Conservation (phyloP, 2,888 invertebrate species). For the Phyllotreta striolata region DNA sequence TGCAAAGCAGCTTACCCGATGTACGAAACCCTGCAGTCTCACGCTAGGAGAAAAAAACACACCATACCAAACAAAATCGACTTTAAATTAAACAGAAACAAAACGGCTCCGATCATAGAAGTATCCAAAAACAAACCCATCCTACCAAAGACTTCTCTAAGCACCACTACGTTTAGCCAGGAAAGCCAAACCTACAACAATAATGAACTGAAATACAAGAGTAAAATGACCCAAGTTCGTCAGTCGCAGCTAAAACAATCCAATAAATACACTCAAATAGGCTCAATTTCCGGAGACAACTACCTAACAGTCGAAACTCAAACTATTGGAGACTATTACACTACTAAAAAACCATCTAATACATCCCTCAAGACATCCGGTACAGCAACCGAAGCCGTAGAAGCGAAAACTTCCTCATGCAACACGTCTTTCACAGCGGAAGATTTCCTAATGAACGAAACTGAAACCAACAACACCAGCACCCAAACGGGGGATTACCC, state of each 20-base stretch:
- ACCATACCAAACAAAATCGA: slow-evolving; percentile 52
- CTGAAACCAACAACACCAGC: slow-evolving; percentile 51
- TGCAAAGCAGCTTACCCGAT: slow-evolving; percentile 55
- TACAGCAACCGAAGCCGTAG: slow-evolving; percentile 46
- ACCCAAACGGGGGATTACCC: slow-evolving; percentile 54
- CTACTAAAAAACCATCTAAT: slow-evolving; percentile 30
- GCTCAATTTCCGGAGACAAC: slow-evolving; percentile 29
- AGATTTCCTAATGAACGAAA: slow-evolving; percentile 47
- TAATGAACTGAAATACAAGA: slow-evolving; percentile 44
- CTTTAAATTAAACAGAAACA: slow-evolving; percentile 47
- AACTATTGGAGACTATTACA: slow-evolving; percentile 55
- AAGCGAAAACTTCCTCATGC: slow-evolving; percentile 52
- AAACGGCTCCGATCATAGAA: slow-evolving; percentile 32
- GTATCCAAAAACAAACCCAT: slow-evolving; percentile 27
- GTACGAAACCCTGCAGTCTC: slow-evolving; percentile 59
- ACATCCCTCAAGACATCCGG: slow-evolving; percentile 40
- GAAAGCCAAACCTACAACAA: slow-evolving; percentile 50
- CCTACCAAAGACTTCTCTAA: slow-evolving; percentile 44
- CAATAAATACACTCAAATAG: slow-evolving; percentile 58
- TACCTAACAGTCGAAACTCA: slow-evolving; percentile 58
- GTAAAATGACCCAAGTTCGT: slow-evolving; percentile 48
- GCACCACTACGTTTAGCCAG: slow-evolving; percentile 45
- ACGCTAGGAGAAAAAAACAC: slow-evolving; percentile 58
- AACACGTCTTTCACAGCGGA: slow-evolving; percentile 55
- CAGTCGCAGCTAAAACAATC: slow-evolving; percentile 34